Base-by-base conservation (phyloP, 2,888 invertebrate genomes). In the Apantesis nais region DNA sequence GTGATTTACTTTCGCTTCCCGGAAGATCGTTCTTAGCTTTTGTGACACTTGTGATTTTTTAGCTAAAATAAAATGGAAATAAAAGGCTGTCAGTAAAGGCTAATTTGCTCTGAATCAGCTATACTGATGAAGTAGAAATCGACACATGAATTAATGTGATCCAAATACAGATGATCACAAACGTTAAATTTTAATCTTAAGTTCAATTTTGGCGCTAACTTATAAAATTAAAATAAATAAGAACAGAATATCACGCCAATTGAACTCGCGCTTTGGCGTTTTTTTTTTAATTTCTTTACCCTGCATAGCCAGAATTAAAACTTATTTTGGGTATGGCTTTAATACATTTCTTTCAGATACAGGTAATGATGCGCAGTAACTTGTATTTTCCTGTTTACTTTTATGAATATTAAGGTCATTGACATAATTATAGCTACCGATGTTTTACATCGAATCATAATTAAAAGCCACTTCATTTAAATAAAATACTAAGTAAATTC, bases 351-450 rank as follows among this genome's bases (percentile, higher is more conserved):
- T 9, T 48, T 48, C 48, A 29, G 25, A 16, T 39, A 41, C n/a
- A 63, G 16, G 34, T 62, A 58, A 19, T 25, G 22, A 31, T 48
- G 39, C 22, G 34, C 8, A 55, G 55, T 39, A 29, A 29, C 25
- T 62, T 22, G n/a, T 64, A 34, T 68, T 79, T 74, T 79, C 73
- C 77, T 75, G 77, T 74, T 79, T 74, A 70, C 62, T 62, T 68
- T 19, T 68, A n/a, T 58, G 64, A 58, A 62, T 68, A 74, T 67
- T 61, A 44, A 64, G 67, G 75, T 62, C 78, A 63, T 72, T 70
- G 71, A 68, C 70, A 72, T 64, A 66, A 52, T 74, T 71, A 81
- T 70, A 67, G 65, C 67, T 44, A 22, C 44, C 31, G 63, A 1
- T 63, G 29, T 31, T 58, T 58, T 29, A 58, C 29, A 29, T 7